Percentiles rank a stretch among this genome's conserved stretches.
Conservation (phyloP, 2,113 vertebrate species). For the Hippocampus barbouri region DNA sequence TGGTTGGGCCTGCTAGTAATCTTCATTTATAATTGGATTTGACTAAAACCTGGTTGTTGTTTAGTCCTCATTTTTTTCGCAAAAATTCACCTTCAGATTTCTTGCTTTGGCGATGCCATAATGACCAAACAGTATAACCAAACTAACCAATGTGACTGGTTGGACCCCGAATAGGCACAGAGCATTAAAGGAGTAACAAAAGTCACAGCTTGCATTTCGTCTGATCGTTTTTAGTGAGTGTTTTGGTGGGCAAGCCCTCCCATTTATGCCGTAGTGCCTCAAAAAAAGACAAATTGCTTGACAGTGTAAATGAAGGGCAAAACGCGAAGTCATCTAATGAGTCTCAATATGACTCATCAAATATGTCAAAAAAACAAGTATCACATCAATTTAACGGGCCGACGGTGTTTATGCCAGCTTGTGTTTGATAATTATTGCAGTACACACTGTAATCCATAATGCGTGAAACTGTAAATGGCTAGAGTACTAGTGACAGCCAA, state of each 20-base stretch:
- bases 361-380: not conserved
- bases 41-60: not conserved
- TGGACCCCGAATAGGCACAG: too few species aligned
- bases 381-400: not conserved
- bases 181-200: too few species aligned
- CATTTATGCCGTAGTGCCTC: too few species aligned
- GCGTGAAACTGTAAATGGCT: not conserved
- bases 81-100: not conserved
- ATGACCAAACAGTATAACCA: not conserved
- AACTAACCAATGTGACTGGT: too few species aligned
- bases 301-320: not conserved
- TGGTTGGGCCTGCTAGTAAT: not conserved
- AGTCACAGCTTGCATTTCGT: too few species aligned
- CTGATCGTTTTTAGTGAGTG: too few species aligned
- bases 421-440: not conserved
- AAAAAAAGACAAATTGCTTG: not conserved
- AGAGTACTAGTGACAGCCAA: slow-evolving; percentile 1
- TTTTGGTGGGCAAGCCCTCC: not conserved
- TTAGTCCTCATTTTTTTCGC: not conserved
- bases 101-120: not conserved
- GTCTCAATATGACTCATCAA: not conserved
- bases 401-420: not conserved
- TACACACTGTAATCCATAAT: not conserved
- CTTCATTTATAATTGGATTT: not conserved
- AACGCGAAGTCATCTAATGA: not conserved